Base-by-base conservation (phyloP, 2,888 invertebrate species). In the Fragum fragum region DNA sequence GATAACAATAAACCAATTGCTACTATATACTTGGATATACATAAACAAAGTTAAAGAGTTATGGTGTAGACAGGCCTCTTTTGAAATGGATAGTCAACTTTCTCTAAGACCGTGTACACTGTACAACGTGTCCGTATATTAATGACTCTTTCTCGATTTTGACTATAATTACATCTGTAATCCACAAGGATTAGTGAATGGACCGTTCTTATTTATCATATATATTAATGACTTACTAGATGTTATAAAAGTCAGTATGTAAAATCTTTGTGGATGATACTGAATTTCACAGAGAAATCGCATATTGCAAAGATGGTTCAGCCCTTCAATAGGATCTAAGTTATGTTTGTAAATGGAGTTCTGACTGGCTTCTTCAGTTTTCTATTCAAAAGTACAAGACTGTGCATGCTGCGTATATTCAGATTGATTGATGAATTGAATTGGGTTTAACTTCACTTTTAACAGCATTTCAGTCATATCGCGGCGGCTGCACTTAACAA, bases 191-290 rank as follows among this genome's bases (percentile, higher is more conserved):
- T 23, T 5, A 21, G 26, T 57, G 2, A 5, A 21, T 14, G 57
- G 57, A 3, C 57, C 26, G 1, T n/a, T 61, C 2, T 39, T 73
- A 36, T 73, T 73, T 42, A 73, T 73, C 16, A 73, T 59, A 7
- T 73, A 42, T n/a, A 42, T 73, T 9, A 73, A 73, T 29, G 73
- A 73, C 29, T 5, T 73, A 18, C 73, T 59, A 18, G 73, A 73
- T 42, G 16, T 9, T 14, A 1, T 73, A 7, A 42, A 61, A n/a
- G 3, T 32, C 39, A 1, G 7, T 61, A 18, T 73, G 73, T 42
- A 73, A 59, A 42, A 57, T 73, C 16, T 73, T 73, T 59, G 73
- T 59, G 16, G 73, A 73, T 59, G 73, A 73, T 26, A 59, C 16
- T 14, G 59, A 73, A n/a, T 5, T 73, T 21, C 53, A 71, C 26